phyloP scores from a whole-genome alignment of 2,113 vertebrate species.

The Platichthys stellatus region DNA sequence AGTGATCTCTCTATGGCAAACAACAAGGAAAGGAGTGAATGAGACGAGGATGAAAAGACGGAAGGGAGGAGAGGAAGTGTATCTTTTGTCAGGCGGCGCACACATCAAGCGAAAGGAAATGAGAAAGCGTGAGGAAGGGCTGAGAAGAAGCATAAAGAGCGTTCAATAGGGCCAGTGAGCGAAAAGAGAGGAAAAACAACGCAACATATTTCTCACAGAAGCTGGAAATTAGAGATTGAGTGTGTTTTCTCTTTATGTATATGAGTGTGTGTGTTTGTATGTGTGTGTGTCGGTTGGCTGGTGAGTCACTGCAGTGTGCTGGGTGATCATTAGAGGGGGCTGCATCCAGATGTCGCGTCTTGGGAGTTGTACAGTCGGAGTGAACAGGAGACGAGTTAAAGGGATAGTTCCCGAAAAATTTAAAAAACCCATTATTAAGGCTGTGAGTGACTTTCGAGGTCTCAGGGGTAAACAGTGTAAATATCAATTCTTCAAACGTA shows the following conservation, averaged over 20 bases:
- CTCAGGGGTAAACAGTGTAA: no score
- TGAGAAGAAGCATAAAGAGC: constrained; percentile 45
- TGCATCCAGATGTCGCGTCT: constrained; percentile 65
- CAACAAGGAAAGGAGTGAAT: constrained; percentile 65
- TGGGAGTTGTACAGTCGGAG: constrained; percentile 27
- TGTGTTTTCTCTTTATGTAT: constrained; percentile 21
- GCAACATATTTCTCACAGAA: no score
- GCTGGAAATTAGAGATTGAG: not conserved
- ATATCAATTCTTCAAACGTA: no score
- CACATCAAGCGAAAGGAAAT: constrained; percentile 61
- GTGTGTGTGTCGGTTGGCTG: constrained; percentile 30
- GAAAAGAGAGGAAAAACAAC: constrained; percentile 11
- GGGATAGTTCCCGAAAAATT: no score
- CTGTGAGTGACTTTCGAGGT: no score
- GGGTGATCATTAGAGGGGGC: constrained; percentile 62
- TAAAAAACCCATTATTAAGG: no score
- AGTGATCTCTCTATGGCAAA: constrained; percentile 64
- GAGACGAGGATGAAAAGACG: constrained; percentile 74
- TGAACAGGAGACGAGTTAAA: no score
- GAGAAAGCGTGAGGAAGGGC: constrained; percentile 47
- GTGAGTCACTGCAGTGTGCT: constrained; percentile 54
- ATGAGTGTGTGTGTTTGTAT: constrained; percentile 15
- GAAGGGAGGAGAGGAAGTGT: constrained; percentile 65
- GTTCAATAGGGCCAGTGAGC: constrained; percentile 46
- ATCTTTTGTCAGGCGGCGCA: constrained; percentile 61